Conservation (phyloP, 2,113 vertebrate genomes). For the Brachirus orientalis region DNA sequence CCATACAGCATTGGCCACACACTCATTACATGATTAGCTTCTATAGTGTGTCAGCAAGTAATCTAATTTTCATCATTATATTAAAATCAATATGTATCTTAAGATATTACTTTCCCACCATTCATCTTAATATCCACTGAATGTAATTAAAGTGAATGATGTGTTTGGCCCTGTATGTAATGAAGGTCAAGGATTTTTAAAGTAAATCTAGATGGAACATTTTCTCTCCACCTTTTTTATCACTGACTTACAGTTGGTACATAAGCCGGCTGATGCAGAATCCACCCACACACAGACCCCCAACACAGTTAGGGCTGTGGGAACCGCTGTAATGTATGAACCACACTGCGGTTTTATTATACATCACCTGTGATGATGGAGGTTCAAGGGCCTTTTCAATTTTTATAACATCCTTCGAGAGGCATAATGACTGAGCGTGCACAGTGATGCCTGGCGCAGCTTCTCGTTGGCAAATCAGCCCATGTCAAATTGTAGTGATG, state of each 20-base stretch:
- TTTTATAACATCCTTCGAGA: not conserved
- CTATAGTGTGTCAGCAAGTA: conserved; percentile 30
- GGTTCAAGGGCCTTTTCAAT: not conserved
- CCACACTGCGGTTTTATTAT: conserved; percentile 3
- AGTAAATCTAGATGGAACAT: conserved; percentile 24
- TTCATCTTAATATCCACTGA: conserved; percentile 44
- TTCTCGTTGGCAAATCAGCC: too few species aligned
- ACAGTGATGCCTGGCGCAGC: too few species aligned
- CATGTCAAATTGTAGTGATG: not conserved
- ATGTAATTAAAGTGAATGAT: conserved; percentile 55
- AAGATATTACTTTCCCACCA: conserved; percentile 32
- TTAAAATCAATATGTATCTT: conserved; percentile 52
- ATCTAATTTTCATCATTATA: conserved; percentile 37
- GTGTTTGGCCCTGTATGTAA: conserved; percentile 35
- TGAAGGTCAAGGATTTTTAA: conserved; percentile 42
- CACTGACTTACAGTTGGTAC: not conserved
- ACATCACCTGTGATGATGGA: conserved; percentile 13
- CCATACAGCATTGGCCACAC: conserved; percentile 12
- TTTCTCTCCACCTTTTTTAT: conserved; percentile 24
- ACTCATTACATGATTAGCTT: conserved; percentile 31
- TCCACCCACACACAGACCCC: conserved; percentile 6
- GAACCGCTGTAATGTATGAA: not conserved
- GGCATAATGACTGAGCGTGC: not conserved
- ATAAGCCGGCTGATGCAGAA: not conserved
- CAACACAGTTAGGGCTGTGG: not conserved